phyloP scores from a whole-genome alignment of 92 coral and sea anemone genomes.

The Epizoanthus rinbou region DNA sequence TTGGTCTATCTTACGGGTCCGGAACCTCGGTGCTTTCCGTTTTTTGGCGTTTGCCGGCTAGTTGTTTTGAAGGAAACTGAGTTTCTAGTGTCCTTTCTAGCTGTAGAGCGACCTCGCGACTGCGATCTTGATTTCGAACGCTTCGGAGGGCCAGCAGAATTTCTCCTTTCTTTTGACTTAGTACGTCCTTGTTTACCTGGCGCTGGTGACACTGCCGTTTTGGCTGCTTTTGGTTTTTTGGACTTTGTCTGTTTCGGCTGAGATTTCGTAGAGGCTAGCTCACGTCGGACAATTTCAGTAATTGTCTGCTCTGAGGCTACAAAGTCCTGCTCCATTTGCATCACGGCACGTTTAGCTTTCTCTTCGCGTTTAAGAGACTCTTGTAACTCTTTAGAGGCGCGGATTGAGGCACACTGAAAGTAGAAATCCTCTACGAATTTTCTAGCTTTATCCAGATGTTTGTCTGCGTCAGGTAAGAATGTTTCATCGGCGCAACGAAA shows the following conservation, averaged over 20 bases:
- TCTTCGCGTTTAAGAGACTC: slow-evolving; percentile 28
- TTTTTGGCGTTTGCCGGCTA: slow-evolving; percentile 28
- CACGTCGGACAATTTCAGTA: slow-evolving; percentile 20
- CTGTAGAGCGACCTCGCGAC: slow-evolving; percentile 11
- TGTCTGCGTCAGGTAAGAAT: too few relatives aligned
- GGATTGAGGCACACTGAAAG: background rate
- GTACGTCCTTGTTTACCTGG: slow-evolving; percentile 20
- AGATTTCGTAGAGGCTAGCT: slow-evolving; percentile 19
- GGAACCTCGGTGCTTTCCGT: background rate
- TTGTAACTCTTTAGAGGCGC: slow-evolving; percentile 31
- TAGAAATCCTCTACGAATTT: background rate
- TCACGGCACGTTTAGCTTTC: slow-evolving; percentile 28
- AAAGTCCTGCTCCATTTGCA: slow-evolving; percentile 31
- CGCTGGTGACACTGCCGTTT: slow-evolving; percentile 21
- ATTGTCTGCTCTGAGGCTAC: slow-evolving; percentile 32
- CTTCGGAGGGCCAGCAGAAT: slow-evolving; percentile 3
- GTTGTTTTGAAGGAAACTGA: slow-evolving; percentile 20
- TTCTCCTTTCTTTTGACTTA: slow-evolving; percentile 17
- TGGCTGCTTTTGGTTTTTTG: slow-evolving; percentile 19
- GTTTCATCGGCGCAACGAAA: too few relatives aligned
- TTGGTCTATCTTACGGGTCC: slow-evolving; percentile 12
- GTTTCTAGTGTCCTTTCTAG: slow-evolving; percentile 21
- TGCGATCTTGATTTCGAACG: slow-evolving; percentile 20
- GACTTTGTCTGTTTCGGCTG: slow-evolving; percentile 20
- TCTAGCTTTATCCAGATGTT: too few relatives aligned